These are phyloP conservation scores for Zhuqinia jingwanae DNA, from an alignment of 2,888 invertebrate species.

Conservation along the genomic window DNA sequence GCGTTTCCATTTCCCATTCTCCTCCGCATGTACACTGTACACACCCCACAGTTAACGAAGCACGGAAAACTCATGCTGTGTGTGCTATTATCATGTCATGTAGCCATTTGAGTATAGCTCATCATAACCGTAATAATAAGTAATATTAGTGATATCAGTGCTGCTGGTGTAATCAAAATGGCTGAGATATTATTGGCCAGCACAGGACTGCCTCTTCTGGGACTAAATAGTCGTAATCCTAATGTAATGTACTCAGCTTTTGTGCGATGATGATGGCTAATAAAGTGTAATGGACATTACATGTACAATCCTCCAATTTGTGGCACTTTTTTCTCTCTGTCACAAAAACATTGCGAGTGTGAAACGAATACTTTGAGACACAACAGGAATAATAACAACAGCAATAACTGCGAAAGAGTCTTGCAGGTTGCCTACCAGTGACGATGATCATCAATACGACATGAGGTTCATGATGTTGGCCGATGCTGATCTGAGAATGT, in stretches of 20 bases:
- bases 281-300: slow-evolving; percentile 62
- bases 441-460: slow-evolving; percentile 8
- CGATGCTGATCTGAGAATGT: neutral
- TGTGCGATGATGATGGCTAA: slow-evolving; percentile 46
- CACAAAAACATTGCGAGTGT: slow-evolving; percentile 53
- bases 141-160: neutral
- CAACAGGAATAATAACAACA: slow-evolving; percentile 1
- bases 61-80: slow-evolving; percentile 18
- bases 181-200: slow-evolving; percentile 12
- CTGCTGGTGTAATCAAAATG: slow-evolving; percentile 19
- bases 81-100: slow-evolving; percentile 10
- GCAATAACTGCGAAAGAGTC: neutral
- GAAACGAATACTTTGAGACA: slow-evolving; percentile 21
- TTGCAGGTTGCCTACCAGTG: no score
- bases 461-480: neutral
- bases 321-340: slow-evolving; percentile 26
- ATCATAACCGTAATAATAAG: neutral
- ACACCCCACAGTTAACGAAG: slow-evolving; percentile 12
- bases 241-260: neutral
- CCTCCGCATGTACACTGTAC: slow-evolving; percentile 2
- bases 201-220: no score
- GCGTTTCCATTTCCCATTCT: neutral
- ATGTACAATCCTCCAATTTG: slow-evolving; percentile 51
- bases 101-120: neutral
- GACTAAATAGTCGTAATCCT: no score